phyloP scores from a whole-genome alignment of 2,888 invertebrate species.

The Dilophus febrilis region DNA sequence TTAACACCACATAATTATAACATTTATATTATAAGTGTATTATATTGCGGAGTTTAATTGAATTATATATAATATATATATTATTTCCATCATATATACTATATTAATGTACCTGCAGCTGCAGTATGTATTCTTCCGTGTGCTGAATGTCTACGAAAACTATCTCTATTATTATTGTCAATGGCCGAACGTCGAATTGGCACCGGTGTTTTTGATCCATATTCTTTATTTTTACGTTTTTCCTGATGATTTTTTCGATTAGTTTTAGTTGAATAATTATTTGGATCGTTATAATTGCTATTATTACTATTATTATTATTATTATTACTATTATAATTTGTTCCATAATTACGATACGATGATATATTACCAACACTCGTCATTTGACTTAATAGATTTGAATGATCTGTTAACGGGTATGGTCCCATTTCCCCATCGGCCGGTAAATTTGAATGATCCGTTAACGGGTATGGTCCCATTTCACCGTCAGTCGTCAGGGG shows the following conservation, averaged over 20 bases:
- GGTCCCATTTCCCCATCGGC: conserved; percentile 33
- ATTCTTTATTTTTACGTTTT: conserved; percentile 2
- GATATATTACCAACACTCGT: conserved; percentile 21
- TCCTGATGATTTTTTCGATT: background rate
- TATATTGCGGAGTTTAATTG: too few relatives aligned
- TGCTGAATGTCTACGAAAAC: conserved; percentile 30
- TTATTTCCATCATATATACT: too few relatives aligned
- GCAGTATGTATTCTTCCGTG: conserved; percentile 31
- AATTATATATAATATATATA: too few relatives aligned
- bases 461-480: conserved; percentile 25
- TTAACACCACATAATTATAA: too few relatives aligned
- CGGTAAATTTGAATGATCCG: conserved; percentile 16
- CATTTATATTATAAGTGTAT: too few relatives aligned
- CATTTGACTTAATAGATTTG: conserved; percentile 27
- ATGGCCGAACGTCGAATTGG: conserved; percentile 7
- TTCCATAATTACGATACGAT: conserved; percentile 21
- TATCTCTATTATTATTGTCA: conserved; percentile 19
- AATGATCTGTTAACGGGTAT: conserved; percentile 30
- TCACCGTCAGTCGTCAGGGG: background rate
- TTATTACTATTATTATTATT: conserved; percentile 1
- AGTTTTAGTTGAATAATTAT: background rate
- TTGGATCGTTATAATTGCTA: background rate
- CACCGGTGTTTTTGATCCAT: conserved; percentile 7
- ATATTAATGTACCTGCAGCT: conserved; percentile 5
- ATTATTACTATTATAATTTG: conserved; percentile 20